These are phyloP conservation scores for Psix sp. DNA, from an alignment of 1,140 invertebrate genomes.

Conservation along the genomic window DNA sequence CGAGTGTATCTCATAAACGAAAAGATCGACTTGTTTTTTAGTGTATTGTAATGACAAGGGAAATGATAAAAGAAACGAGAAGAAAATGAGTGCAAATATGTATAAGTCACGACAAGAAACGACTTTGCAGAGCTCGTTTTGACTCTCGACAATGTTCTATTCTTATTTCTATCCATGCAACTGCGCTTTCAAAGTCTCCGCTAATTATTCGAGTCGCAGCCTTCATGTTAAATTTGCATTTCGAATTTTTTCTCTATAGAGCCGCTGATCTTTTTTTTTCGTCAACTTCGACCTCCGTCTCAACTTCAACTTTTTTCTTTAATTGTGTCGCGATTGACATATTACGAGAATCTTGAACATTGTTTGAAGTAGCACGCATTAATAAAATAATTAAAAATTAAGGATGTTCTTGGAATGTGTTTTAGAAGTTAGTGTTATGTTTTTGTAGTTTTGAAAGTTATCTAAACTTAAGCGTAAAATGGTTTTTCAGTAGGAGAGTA, in stretches of 20 bases:
- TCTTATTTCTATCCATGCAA: conserved; percentile 45
- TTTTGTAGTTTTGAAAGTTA: too few species aligned
- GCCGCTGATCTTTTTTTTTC: neutral
- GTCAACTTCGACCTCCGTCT: too few species aligned
- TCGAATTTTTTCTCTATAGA: conserved; percentile 30
- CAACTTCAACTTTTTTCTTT: neutral
- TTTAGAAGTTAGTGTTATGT: too few species aligned
- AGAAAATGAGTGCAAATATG: conserved; percentile 23
- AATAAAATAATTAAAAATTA: too few species aligned
- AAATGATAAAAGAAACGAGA: conserved; percentile 31
- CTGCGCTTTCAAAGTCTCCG: conserved; percentile 43
- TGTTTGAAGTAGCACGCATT: too few species aligned
- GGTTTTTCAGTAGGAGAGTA: too few species aligned
- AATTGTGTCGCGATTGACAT: too few species aligned
- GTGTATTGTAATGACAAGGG: conserved; percentile 41
- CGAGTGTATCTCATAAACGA: too few species aligned
- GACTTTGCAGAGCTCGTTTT: conserved; percentile 39
- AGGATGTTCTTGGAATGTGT: too few species aligned
- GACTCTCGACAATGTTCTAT: conserved; percentile 38
- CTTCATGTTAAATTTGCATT: conserved; percentile 55
- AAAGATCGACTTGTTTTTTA: conserved; percentile 42
- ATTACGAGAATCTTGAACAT: too few species aligned
- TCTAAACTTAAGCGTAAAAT: too few species aligned
- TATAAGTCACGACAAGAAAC: conserved; percentile 40
- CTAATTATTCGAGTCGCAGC: conserved; percentile 60